Evolutionary conservation across 2,797 vertebrate genomes (phyloP), one percentile per base, ranked within the genome.

Genomic region (Enteromius mattozi): DNA sequence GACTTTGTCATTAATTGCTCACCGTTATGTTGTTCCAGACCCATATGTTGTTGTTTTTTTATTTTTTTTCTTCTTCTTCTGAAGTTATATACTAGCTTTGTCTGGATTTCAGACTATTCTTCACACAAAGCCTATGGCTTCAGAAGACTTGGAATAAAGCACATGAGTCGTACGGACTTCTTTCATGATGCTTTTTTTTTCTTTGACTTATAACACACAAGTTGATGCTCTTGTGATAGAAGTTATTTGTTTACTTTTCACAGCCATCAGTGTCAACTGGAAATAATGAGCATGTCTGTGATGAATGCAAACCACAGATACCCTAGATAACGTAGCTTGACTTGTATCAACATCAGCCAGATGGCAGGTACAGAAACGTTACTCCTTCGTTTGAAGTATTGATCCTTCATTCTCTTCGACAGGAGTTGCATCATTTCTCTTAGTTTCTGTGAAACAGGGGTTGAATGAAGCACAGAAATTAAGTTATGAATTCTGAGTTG

Each of bases 291-390:
- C 51, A 6, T 76, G 27, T 0, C 27, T 74, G 30, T 56, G 12
- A 56, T 40, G 33, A 76, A 76, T n/a, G 30, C 33, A 76, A 76
- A 76, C 49, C 37, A 37, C 49, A n/a, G 9, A 74, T 0, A 16
- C 30, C 51, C 19, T n/a, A 56, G 19, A 56, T 56, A 37, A 14
- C 19, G 6, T n/a, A 56, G 6, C 19, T 51, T 7, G 49, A 76
- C 72, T 56, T 19, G 27, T 56, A 37, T 76, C 49, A 76, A 56
- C 49, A 37, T 56, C 72, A 76, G 33, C 33, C 72, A 76, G 72
- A 56, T 76, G 72, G 49, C 72, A 76, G 49, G 72, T 75, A 35
- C 47, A 75, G 72, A 76, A n/a, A 56, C 72, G 2, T 56, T 56
- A 56, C 49, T 37, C 72, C 19, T 37, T 75, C 72, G 37, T 56